These are phyloP conservation scores for Halichondria panicea DNA, from an alignment of 37 sponge, comb jelly and placozoan genomes.

Conservation along the genomic window DNA sequence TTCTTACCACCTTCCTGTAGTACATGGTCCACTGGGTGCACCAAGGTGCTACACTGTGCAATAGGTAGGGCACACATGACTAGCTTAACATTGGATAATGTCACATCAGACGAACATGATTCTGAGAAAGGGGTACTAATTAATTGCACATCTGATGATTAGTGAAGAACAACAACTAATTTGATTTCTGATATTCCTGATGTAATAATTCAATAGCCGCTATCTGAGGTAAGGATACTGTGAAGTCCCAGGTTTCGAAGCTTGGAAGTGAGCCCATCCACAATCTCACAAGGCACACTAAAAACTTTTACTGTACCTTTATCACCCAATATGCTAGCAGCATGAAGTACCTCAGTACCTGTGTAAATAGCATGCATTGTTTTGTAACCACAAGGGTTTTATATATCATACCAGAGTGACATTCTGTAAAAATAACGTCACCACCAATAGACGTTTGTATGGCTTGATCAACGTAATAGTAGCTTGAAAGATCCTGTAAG, in stretches of 20 bases:
- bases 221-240: background rate
- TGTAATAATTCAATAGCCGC: background rate
- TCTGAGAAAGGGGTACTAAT: constrained; percentile 29
- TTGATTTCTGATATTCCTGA: background rate
- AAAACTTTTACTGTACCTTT: background rate
- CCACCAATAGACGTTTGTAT: background rate
- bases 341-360: background rate
- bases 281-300: too few species aligned
- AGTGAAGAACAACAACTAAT: background rate
- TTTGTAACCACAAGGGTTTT: too few species aligned
- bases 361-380: too few species aligned
- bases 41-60: constrained; percentile 13
- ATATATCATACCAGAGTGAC: constrained; percentile 27
- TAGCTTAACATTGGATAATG: constrained; percentile 8
- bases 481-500: constrained; percentile 47
- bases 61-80: constrained; percentile 50
- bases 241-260: too few species aligned
- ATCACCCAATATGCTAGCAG: background rate
- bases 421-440: constrained; percentile 44
- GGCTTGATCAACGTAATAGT: constrained; percentile 16
- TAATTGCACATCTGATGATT: constrained; percentile 45
- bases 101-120: background rate
- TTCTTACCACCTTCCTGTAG: constrained; percentile 61
- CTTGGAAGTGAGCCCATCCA: too few species aligned
- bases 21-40: constrained; percentile 50